Base-by-base conservation (phyloP, 2,113 vertebrate species). In the Chrysemys picta region DNA sequence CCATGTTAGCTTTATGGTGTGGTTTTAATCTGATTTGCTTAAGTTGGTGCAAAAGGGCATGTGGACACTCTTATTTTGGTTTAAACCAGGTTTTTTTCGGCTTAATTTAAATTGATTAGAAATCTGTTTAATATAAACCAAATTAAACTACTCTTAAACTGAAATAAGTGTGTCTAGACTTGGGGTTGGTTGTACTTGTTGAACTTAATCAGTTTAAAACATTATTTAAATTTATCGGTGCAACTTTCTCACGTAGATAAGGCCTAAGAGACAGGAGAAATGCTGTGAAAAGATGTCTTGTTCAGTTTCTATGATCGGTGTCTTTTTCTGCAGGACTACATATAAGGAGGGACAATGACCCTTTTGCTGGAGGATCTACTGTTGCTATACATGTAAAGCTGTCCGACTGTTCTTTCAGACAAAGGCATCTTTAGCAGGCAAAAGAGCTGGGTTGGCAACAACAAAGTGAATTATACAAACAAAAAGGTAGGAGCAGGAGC, bases 341-440 rank as follows among this genome's bases (percentile, higher is more conserved):
- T 87, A 78, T 50, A 92, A 84, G 57, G 62, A 47, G 11, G 42
- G 42, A 78, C 45, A 27, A 16, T 47, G 25, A 78, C 12, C 24
- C 75, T 76, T 27, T 22, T 76, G 42, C 93, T 81, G 54, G 82
- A 78, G 17, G 1, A 53, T 27, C 76, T 91, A 25, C 62, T 94
- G 91, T 96, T 91, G 80, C 47, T 72, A 91, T 90, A 93, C 35
- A 29, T 42, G 52, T 25, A 94, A 95, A 89, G 93, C 94, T 95
- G 84, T 72, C 93, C 6, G 38, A 45, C 24, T 38, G 38, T 76
- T 24, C 38, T 76, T 42, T 76, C 22, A 96, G 89, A 94, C 95
- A 96, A 85, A 89, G 38, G 24, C 69, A 10, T 53, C 90, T 90
- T 92, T 1, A 29, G 35, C 80, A 90, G 88, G 62, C 89, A 88